Percentiles rank a stretch among this genome's conserved stretches.
These are phyloP conservation scores for Trichogramma dendrolimi DNA, from an alignment of 2,888 invertebrate species.

Conservation along the genomic window DNA sequence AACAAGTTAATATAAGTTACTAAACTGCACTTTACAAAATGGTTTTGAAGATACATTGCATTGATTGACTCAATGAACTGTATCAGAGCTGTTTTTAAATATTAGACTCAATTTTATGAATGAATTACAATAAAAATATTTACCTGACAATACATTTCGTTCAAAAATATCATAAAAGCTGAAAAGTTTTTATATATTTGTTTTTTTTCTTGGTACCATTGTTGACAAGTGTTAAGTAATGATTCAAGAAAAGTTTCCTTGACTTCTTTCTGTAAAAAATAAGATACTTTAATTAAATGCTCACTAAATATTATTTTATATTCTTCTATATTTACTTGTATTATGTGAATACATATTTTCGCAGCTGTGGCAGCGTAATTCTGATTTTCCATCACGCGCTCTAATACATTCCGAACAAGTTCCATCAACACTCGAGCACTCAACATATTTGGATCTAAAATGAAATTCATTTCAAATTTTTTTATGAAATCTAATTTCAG, in stretches of 20 bases:
- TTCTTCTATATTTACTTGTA: conserved; percentile 56
- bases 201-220: conserved; percentile 82
- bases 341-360: conserved; percentile 79
- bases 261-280: conserved; percentile 64
- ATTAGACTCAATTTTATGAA: not conserved
- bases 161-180: conserved; percentile 84
- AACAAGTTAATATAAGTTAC: conserved; percentile 4
- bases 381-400: conserved; percentile 74
- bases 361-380: conserved; percentile 80
- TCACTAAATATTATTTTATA: conserved; percentile 5
- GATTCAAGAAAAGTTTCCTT: conserved; percentile 87
- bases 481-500: not conserved
- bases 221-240: conserved; percentile 82
- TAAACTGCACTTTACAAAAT: not conserved
- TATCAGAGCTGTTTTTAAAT: not conserved
- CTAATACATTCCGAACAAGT: conserved; percentile 75
- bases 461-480: not conserved
- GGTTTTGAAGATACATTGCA: not conserved
- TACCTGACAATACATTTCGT: conserved; percentile 81
- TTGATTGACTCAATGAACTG: not conserved
- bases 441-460: conserved; percentile 71
- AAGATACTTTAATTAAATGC: not conserved
- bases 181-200: conserved; percentile 56
- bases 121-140: not conserved
- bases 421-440: conserved; percentile 76